phyloP scores from a whole-genome alignment of 2,888 invertebrate genomes.

The Chrysolina haemoptera region DNA sequence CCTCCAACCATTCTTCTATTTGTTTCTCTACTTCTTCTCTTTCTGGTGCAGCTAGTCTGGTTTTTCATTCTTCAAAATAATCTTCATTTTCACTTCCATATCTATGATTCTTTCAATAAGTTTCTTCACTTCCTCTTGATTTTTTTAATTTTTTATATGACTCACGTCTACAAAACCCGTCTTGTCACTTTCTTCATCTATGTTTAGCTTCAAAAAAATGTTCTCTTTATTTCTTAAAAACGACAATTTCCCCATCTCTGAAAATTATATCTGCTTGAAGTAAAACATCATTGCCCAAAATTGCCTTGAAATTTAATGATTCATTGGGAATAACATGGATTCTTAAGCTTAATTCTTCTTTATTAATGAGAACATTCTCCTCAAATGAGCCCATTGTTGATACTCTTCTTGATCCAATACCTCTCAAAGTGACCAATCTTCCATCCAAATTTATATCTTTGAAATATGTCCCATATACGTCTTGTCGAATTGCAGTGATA shows the following conservation, averaged over 20 bases:
- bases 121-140: neutral
- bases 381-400: too few species aligned
- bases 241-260: neutral
- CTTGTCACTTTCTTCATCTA: neutral
- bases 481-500: conserved; percentile 35
- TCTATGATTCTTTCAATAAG: neutral
- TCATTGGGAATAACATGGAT: too few species aligned
- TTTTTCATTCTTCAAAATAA: conserved; percentile 36
- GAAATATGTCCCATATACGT: conserved; percentile 35
- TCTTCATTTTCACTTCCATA: conserved; percentile 30
- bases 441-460: conserved; percentile 27
- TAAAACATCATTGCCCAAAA: too few species aligned
- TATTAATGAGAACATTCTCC: too few species aligned
- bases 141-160: neutral
- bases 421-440: neutral
- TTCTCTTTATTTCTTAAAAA: neutral
- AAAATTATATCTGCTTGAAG: too few species aligned
- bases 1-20: conserved; percentile 35
- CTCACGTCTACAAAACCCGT: neutral
- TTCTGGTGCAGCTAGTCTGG: conserved; percentile 50
- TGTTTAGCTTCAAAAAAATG: neutral
- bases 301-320: too few species aligned
- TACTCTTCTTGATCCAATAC: too few species aligned
- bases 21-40: conserved; percentile 46
- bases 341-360: too few species aligned